A percentile compares a stretch with the other conserved stretches of the same genome.
These are phyloP conservation scores for Cybosia mesomella DNA, from an alignment of 2,888 invertebrate genomes.

Conservation along the genomic window DNA sequence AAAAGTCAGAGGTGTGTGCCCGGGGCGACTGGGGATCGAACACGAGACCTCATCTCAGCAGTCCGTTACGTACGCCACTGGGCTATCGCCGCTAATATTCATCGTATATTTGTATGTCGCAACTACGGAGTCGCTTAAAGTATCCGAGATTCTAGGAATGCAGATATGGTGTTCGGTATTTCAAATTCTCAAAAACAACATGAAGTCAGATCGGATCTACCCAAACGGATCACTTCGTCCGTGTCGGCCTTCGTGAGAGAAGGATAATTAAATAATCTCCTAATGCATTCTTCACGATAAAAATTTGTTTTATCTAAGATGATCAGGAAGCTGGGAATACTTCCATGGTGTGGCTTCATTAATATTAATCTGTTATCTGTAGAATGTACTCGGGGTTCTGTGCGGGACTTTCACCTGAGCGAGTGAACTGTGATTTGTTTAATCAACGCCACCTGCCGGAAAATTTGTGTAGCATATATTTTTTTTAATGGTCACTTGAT, in stretches of 20 bases:
- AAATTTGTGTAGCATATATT: not conserved
- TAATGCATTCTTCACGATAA: not conserved
- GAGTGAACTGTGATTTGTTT: not conserved
- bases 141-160: too few species aligned
- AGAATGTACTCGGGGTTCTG: not conserved
- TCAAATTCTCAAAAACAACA: too few species aligned
- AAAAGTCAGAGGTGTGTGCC: too few species aligned
- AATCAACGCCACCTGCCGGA: not conserved
- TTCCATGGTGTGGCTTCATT: not conserved
- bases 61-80: too few species aligned
- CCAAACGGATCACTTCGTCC: too few species aligned
- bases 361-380: not conserved
- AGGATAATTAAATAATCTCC: not conserved
- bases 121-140: too few species aligned
- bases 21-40: too few species aligned
- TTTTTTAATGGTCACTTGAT: not conserved
- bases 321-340: not conserved
- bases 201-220: too few species aligned
- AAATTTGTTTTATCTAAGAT: not conserved
- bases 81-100: too few species aligned
- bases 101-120: too few species aligned
- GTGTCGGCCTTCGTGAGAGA: not conserved
- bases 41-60: too few species aligned
- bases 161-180: too few species aligned
- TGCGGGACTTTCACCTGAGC: not conserved